Base-by-base conservation (phyloP, 2,888 invertebrate genomes). In the Notodonta ziczac region DNA sequence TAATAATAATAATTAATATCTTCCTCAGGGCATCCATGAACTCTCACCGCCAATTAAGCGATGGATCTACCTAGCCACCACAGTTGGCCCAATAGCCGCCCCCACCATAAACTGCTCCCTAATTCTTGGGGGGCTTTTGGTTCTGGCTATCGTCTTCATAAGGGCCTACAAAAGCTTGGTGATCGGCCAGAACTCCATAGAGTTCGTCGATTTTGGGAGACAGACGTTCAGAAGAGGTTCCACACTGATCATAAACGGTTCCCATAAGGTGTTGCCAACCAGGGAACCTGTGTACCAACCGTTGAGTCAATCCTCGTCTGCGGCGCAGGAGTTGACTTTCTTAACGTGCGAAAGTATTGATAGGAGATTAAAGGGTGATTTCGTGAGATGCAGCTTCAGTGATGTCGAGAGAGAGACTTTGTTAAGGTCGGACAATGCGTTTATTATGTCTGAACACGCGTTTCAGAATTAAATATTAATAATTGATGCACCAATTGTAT, bases 1-100 rank as follows among this genome's bases (percentile, higher is more conserved):
- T 42, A 10, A 42, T 4, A 10, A 42, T 10, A 42, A 10, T 8
- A 9, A 10, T 42, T 42, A 0, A 10, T 46, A 46, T 66, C 69
- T 39, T 63, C 74, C 87, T 0, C 84, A 96, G 96, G 97, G 97
- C 12, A 95, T 97, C 52, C 96, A 96, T 59, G 97, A 97, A 72
- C 84, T 98, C 8, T 95, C 97, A 0, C 96, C 97, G 0, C 91
- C 96, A n/a, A 97, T 98, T 61, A 95, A 96, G 80, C 94, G 97
- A 32, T 97, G 97, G 97, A 95, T 97, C 24, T 97, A 96, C 87
- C 82, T 97, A 53, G 96, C 96, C 14, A 97, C 97, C 2, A 96
- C 97, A 0, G 95, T 97, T 66, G 96, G 96, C 0, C 97, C 97
- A 14, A 86, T 96, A 39, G 95, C 96, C 0, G 96, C 95, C 16